Conservation (phyloP, 2,797 vertebrate genomes). For the Oreonectes daqikongensis region DNA sequence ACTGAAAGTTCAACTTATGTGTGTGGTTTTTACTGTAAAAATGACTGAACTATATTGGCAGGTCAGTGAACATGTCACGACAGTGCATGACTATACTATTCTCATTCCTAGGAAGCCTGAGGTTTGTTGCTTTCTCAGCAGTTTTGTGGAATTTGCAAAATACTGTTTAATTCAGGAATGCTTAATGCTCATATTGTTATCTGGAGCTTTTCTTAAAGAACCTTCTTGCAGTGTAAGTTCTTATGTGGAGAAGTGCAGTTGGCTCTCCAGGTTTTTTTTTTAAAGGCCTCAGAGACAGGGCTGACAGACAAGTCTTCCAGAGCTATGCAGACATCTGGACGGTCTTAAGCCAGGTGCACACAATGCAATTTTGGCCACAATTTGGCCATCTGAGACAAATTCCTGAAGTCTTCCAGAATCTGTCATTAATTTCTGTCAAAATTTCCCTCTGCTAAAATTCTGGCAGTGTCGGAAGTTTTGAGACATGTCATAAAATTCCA, state of each 20-base stretch:
- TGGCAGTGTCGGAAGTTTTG: no score
- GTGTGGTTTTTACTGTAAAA: background rate
- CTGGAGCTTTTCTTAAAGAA: constrained; percentile 32
- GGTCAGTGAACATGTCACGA: background rate
- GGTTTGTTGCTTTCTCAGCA: constrained; percentile 7
- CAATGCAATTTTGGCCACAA: no score
- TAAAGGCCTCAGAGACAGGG: no score
- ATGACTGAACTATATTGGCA: background rate
- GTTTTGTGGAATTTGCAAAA: constrained; percentile 10
- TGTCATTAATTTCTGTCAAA: no score
- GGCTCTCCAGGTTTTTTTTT: no score
- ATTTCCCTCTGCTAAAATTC: no score
- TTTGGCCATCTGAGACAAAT: no score
- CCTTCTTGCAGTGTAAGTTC: constrained; percentile 17
- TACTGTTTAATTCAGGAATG: constrained; percentile 30
- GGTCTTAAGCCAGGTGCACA: no score
- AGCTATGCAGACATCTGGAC: background rate
- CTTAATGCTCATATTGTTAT: constrained; percentile 37
- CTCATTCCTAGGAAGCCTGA: background rate
- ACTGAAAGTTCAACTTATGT: background rate
- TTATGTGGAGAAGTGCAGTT: constrained; percentile 41
- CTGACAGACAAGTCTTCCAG: background rate
- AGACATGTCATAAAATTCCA: no score
- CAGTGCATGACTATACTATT: background rate
- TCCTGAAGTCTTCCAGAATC: no score